These are phyloP conservation scores for Hemiprocne comata DNA, from an alignment of 2,113 vertebrate species.

Conservation along the genomic window DNA sequence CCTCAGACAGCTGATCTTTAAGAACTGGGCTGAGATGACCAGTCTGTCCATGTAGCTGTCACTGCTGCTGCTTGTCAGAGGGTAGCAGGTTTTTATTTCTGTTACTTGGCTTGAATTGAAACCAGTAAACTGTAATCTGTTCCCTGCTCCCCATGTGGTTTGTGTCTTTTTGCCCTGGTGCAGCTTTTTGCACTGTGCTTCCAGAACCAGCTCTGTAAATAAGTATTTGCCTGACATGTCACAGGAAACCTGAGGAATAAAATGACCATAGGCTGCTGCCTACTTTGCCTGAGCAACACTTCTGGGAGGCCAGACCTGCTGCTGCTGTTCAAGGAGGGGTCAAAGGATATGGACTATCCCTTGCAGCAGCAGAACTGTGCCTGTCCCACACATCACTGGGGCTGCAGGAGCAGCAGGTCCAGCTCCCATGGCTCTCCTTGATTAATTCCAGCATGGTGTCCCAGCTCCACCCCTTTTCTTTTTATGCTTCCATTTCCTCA, in stretches of 20 bases:
- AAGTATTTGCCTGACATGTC: neutral
- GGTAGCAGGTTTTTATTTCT: neutral
- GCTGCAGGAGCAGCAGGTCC: neutral
- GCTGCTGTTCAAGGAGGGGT: neutral
- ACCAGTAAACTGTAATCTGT: neutral
- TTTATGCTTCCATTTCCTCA: neutral
- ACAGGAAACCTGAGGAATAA: neutral
- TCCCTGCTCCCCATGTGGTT: neutral
- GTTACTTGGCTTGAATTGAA: neutral
- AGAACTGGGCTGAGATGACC: neutral
- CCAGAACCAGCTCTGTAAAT: neutral
- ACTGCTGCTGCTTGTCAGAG: neutral
- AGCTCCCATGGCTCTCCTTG: neutral
- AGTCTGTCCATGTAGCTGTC: neutral
- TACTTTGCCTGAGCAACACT: neutral
- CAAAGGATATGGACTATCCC: neutral
- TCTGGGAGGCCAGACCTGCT: neutral
- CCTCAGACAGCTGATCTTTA: neutral
- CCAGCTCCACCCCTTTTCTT: neutral
- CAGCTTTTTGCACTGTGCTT: neutral
- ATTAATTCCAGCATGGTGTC: neutral
- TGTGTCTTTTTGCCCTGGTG: neutral
- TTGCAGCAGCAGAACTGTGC: neutral
- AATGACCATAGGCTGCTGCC: neutral
- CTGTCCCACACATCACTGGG: neutral